Evolutionary conservation across 2,888 invertebrate genomes (phyloP).

Genomic region (Eilema griseolum): DNA sequence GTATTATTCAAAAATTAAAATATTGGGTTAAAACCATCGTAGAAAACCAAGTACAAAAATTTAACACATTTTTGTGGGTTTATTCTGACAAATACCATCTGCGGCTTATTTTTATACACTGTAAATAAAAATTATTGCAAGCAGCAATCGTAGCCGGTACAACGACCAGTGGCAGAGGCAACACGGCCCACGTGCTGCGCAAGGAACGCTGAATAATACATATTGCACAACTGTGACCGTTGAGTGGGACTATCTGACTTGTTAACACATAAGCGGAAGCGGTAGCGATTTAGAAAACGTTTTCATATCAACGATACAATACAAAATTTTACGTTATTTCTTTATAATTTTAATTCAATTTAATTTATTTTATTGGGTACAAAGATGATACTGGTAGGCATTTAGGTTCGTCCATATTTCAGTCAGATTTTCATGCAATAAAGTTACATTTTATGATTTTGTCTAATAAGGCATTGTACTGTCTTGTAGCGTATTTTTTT

Average conservation of each 20-base stretch:
- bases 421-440: too few species aligned
- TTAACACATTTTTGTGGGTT: neutral
- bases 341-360: neutral
- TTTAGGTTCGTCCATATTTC: too few species aligned
- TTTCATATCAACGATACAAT: too few species aligned
- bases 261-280: conserved; percentile 39
- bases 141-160: conserved; percentile 42
- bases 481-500: too few species aligned
- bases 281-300: conserved; percentile 21
- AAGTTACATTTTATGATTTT: too few species aligned
- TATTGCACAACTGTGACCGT: conserved; percentile 65
- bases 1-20: too few species aligned
- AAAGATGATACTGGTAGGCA: too few species aligned
- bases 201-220: conserved; percentile 71
- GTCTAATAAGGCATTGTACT: too few species aligned
- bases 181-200: conserved; percentile 46
- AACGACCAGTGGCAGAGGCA: conserved; percentile 49
- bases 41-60: neutral
- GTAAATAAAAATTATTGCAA: conserved; percentile 53
- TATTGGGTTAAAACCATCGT: neutral
- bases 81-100: neutral
- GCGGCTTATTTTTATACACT: conserved; percentile 41
- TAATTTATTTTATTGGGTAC: too few species aligned
- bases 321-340: neutral
- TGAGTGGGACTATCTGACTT: conserved; percentile 55